phyloP scores from a whole-genome alignment of 2,797 vertebrate species.

The Sciaenops ocellatus region DNA sequence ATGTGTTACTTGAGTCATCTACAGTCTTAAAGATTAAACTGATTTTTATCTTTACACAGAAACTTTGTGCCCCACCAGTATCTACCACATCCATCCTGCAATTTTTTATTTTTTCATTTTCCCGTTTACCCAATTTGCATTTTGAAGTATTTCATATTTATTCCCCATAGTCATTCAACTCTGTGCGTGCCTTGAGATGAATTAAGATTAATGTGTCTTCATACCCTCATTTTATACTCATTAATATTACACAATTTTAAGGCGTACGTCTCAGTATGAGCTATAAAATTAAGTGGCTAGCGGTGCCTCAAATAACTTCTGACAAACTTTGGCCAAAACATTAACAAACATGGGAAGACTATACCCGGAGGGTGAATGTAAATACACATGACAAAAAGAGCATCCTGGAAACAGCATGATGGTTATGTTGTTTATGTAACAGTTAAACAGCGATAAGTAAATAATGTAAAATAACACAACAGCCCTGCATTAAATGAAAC shows the following conservation, averaged over 20 bases:
- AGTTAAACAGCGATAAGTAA: background rate
- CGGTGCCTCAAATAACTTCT: background rate
- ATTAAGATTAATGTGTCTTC: slow-evolving; percentile 32
- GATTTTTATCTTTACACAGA: background rate
- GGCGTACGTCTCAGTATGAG: background rate
- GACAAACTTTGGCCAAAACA: background rate
- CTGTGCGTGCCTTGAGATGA: slow-evolving; percentile 7
- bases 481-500: background rate
- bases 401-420: background rate
- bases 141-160: slow-evolving; percentile 9
- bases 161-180: slow-evolving; percentile 6
- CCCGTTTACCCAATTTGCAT: background rate
- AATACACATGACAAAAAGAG: background rate
- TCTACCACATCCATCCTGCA: background rate
- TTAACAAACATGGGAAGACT: slow-evolving; percentile 2
- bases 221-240: slow-evolving; percentile 3
- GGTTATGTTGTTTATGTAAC: background rate
- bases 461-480: background rate
- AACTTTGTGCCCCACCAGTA: background rate
- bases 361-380: background rate
- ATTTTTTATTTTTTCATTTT: background rate
- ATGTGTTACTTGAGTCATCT: background rate
- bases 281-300: background rate
- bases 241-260: slow-evolving; percentile 17
- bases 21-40: background rate